These are phyloP conservation scores for Natator depressus DNA, from an alignment of 2,113 vertebrate genomes.

Conservation along the genomic window DNA sequence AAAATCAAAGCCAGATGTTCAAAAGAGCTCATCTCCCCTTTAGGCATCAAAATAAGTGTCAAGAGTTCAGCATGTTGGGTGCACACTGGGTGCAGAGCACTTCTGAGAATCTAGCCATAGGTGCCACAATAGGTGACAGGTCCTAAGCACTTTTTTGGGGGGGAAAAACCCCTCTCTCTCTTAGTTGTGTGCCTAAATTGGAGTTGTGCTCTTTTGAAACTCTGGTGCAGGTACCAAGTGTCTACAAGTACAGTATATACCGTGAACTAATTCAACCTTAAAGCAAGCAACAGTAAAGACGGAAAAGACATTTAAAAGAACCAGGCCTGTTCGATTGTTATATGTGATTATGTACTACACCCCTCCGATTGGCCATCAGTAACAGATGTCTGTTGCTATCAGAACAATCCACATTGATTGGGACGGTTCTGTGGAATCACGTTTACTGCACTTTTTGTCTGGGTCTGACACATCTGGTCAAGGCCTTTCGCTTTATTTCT, in stretches of 20 bases:
- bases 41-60: background rate
- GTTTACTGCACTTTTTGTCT: background rate
- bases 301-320: slow-evolving; percentile 35
- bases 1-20: background rate
- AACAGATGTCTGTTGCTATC: slow-evolving; percentile 16
- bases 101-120: background rate
- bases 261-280: background rate
- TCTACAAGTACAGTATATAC: background rate
- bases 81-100: background rate
- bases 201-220: background rate
- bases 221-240: fast-evolving
- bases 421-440: background rate
- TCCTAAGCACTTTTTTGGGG: too few relatives aligned
- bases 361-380: background rate
- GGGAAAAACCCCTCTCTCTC: too few relatives aligned
- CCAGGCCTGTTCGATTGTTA: background rate
- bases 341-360: background rate
- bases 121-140: background rate
- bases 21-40: background rate
- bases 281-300: slow-evolving; percentile 2
- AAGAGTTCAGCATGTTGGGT: background rate
- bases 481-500: slow-evolving; percentile 69
- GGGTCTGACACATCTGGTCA: slow-evolving; percentile 69
- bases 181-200: background rate
- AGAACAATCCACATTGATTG: slow-evolving; percentile 18